Conservation (phyloP, 1,140 invertebrate species). For the Drosophila cardini region DNA sequence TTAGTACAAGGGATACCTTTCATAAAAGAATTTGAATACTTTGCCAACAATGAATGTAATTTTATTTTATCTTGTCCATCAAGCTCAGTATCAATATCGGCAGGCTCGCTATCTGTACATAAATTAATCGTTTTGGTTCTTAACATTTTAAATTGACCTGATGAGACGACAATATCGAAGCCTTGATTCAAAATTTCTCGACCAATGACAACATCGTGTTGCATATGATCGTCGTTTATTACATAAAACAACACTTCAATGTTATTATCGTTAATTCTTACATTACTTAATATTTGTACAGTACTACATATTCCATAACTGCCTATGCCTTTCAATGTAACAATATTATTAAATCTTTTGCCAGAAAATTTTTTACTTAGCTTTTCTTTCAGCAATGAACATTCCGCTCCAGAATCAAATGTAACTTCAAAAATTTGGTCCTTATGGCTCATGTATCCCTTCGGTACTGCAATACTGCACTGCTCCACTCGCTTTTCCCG, state of each 20-base stretch:
- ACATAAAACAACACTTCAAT: too few species aligned
- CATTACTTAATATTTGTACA: too few species aligned
- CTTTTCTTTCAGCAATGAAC: too few species aligned
- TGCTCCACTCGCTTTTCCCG: neutral
- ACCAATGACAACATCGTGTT: constrained; percentile 29
- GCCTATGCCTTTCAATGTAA: too few species aligned
- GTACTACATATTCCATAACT: too few species aligned
- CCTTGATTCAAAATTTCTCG: constrained; percentile 37
- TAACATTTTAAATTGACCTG: constrained; percentile 27
- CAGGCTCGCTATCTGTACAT: constrained; percentile 8
- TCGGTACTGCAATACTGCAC: neutral
- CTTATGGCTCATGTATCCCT: too few species aligned
- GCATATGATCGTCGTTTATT: constrained; percentile 15
- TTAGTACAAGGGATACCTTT: constrained; percentile 17
- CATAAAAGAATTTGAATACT: constrained; percentile 14
- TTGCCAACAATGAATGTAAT: constrained; percentile 27
- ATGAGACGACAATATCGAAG: constrained; percentile 43
- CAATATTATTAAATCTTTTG: too few species aligned
- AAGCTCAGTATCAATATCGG: constrained; percentile 12
- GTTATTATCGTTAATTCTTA: too few species aligned
- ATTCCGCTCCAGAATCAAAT: too few species aligned
- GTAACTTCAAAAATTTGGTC: too few species aligned
- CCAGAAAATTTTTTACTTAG: too few species aligned
- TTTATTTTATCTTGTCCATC: constrained; percentile 32
- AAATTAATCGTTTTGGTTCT: constrained; percentile 29